Evolutionary conservation across 2,888 invertebrate species (phyloP).

Genomic region (Caenorhabditis afra): DNA sequence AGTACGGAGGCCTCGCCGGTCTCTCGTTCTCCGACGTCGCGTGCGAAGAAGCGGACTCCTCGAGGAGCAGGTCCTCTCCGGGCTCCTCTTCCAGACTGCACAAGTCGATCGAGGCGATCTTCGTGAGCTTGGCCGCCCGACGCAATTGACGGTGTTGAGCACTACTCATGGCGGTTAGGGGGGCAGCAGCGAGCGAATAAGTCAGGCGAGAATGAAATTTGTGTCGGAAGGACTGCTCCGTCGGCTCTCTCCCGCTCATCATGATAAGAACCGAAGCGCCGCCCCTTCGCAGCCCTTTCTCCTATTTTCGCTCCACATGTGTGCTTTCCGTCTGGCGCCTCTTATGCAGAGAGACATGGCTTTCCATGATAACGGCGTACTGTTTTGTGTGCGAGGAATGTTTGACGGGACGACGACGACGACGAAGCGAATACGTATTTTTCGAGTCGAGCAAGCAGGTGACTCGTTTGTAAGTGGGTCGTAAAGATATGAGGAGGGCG

Average conservation of each 20-base stretch:
- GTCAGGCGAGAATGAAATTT: conserved; percentile 3
- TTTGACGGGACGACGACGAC: conserved; percentile 11
- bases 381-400: conserved; percentile 31
- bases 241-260: background rate
- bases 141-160: conserved; percentile 46
- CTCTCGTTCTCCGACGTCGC: conserved; percentile 20
- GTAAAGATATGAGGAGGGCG: conserved; percentile 14
- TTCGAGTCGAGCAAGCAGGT: conserved; percentile 8
- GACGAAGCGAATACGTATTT: conserved; percentile 19
- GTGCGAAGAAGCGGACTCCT: conserved; percentile 19
- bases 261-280: conserved; percentile 12
- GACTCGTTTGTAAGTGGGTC: conserved; percentile 17
- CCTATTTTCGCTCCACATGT: conserved; percentile 23
- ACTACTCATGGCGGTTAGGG: conserved; percentile 35
- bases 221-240: conserved; percentile 27
- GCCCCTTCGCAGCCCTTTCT: conserved; percentile 1
- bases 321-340: conserved; percentile 20
- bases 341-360: conserved; percentile 2
- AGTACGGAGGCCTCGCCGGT: conserved; percentile 28
- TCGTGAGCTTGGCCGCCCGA: conserved; percentile 40
- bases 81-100: conserved; percentile 53
- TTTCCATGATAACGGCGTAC: conserved; percentile 16
- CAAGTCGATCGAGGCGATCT: conserved; percentile 57
- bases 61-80: conserved; percentile 27
- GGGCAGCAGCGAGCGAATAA: background rate